Evolutionary conservation across 2,888 invertebrate species (phyloP), one percentile per base, ranked within the genome.

Genomic region (Synergus laeviventris): DNA sequence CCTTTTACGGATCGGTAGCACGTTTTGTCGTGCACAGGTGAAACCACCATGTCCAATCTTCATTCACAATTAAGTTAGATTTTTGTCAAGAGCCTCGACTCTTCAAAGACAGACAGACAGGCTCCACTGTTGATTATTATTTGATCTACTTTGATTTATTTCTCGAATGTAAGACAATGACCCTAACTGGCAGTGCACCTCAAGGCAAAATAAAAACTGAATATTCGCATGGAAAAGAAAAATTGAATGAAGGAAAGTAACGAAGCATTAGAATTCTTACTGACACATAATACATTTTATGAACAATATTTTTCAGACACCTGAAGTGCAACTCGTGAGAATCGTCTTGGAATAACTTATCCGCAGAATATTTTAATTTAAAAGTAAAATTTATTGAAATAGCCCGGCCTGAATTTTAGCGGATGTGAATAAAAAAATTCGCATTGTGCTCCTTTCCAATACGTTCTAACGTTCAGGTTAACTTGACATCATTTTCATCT

Each of bases 331-430:
- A 36, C 24, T 49, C 49, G 49, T 49, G 70, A 70, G 70, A 49
- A 54, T 70, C 31, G 36, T 31, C 16, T 54, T 11, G n/a, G 70
- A 24, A 49, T 49, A 49, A 70, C 49, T 70, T 70, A 66, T 45
- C 49, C 1, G 24, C 66, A 31, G 36, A 49, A 70, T 54, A 36
- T 36, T 70, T 70, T 24, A 49, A 70, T 70, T 70, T 70, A n/a
- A 70, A 70, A 70, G 49, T 70, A 36, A 70, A 70, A 70, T 70
- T 70, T 49, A 70, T 70, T 70, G 49, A 49, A 70, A 70, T 70
- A 54, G 11, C 31, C n/a, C 12, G 70, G 49, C 70, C 70, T 70
- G 36, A 70, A 70, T 70, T 70, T 70, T 70, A 49, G 70, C 70
- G 70, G 70, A 70, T 70, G 49, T 49, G 49, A 70, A 49, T 70